phyloP scores from a whole-genome alignment of 2,797 vertebrate species.

The Monodelphis domestica region DNA sequence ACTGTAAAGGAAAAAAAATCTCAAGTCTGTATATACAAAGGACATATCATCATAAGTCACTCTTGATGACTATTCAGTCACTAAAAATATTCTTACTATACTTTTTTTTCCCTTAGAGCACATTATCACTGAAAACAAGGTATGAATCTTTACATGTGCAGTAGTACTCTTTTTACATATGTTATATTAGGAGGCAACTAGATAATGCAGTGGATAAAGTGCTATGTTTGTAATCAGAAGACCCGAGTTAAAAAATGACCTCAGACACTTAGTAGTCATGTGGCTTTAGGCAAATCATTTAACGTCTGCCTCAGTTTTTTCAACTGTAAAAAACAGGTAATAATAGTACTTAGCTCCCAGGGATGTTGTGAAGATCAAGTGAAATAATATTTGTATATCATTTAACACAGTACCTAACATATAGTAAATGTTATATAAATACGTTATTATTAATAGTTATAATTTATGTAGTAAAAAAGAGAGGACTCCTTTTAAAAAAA shows the following conservation, averaged over 20 bases:
- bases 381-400: not conserved
- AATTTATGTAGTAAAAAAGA: not conserved
- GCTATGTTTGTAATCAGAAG: not conserved
- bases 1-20: not conserved
- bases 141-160: constrained; percentile 3
- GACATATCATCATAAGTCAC: not conserved
- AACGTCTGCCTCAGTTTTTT: not conserved
- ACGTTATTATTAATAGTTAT: not conserved
- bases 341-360: not conserved
- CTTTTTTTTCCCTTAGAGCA: constrained; percentile 23
- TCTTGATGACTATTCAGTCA: not conserved
- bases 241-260: not conserved
- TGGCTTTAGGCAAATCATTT: not conserved
- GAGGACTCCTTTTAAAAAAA: not conserved
- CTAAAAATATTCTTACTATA: constrained; percentile 5
- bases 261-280: not conserved
- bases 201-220: not conserved
- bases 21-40: constrained; percentile 17
- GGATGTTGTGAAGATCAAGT: not conserved
- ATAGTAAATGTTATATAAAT: not conserved
- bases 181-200: not conserved
- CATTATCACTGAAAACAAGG: not conserved
- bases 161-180: not conserved
- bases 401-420: not conserved
- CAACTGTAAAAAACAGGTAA: not conserved